phyloP scores from a whole-genome alignment of 2,113 vertebrate species.

The Carettochelys insculpta region DNA sequence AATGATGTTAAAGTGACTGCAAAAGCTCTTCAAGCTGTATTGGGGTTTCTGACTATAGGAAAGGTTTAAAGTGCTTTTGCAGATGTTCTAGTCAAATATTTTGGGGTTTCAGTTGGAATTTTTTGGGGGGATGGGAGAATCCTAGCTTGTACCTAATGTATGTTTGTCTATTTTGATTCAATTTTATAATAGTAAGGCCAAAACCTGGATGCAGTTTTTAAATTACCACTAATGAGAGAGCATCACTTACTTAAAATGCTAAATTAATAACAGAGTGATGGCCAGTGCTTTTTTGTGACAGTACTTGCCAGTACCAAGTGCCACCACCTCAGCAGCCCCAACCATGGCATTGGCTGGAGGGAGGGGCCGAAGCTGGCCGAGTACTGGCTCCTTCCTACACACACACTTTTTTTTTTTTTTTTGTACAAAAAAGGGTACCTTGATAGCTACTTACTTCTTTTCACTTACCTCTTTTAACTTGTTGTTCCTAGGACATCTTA shows the following conservation, averaged over 20 bases:
- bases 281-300: too few relatives aligned
- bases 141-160: not conserved
- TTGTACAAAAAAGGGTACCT: too few relatives aligned
- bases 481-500: too few relatives aligned
- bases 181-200: not conserved
- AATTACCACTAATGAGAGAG: not conserved
- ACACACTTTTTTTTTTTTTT: too few relatives aligned
- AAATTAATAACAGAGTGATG: not conserved
- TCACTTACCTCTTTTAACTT: too few relatives aligned
- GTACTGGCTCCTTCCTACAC: too few relatives aligned
- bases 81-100: not conserved
- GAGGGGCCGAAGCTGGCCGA: too few relatives aligned
- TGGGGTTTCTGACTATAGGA: not conserved
- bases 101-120: not conserved
- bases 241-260: slow-evolving; percentile 10
- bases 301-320: too few relatives aligned
- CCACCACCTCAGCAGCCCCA: too few relatives aligned
- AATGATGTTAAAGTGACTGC: not conserved
- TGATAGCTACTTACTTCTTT: too few relatives aligned
- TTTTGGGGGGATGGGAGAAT: too few relatives aligned
- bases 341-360: too few relatives aligned
- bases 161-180: not conserved
- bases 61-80: not conserved
- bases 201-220: not conserved
- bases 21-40: not conserved